Conservation (phyloP, 2,797 vertebrate genomes). For the Macrochelys suwanniensis region DNA sequence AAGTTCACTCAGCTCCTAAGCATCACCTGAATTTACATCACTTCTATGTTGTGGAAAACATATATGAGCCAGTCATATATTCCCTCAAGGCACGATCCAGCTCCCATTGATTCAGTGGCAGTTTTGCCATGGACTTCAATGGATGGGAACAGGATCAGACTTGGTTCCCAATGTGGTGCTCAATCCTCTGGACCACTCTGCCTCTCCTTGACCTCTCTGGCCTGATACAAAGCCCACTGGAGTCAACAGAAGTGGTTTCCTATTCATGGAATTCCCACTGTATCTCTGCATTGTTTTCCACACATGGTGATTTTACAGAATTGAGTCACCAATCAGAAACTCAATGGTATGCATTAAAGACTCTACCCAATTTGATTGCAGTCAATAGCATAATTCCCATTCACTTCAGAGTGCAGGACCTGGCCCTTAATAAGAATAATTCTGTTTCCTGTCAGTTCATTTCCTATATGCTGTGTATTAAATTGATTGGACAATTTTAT, state of each 20-base stretch:
- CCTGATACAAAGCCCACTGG: neutral
- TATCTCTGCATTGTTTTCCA: rapidly evolving
- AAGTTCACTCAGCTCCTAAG: neutral
- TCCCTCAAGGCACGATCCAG: neutral
- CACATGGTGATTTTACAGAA: neutral
- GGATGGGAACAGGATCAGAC: neutral
- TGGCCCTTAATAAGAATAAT: neutral
- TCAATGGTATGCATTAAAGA: neutral
- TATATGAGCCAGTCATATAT: neutral
- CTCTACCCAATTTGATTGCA: neutral
- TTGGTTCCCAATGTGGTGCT: neutral
- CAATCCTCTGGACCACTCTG: neutral
- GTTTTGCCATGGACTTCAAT: neutral
- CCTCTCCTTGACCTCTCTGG: neutral
- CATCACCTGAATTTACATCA: neutral
- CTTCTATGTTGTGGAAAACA: neutral
- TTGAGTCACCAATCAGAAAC: rapidly evolving
- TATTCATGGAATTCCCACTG: neutral
- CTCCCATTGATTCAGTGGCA: neutral
- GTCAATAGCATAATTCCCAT: neutral
- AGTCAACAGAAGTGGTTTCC: neutral
- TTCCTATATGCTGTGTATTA: constrained; percentile 26
- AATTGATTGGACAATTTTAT: constrained; percentile 41
- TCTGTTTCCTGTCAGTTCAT: neutral
- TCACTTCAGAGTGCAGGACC: constrained; percentile 22